Evolutionary conservation across 2,113 vertebrate species (phyloP), one percentile per base, ranked within the genome.

Genomic region (Puntigrus tetrazona): DNA sequence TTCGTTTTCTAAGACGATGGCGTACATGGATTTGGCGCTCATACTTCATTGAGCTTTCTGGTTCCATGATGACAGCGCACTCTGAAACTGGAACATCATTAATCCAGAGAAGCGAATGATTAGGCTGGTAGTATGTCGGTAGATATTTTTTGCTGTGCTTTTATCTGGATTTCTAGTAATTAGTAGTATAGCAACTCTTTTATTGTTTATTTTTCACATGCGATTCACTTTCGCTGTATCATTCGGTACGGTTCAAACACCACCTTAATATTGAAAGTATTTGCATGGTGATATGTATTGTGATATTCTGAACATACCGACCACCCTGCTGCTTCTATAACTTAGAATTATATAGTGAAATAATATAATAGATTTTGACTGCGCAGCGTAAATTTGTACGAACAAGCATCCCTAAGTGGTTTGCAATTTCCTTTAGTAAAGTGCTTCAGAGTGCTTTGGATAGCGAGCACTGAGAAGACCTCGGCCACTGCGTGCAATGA

Each of bases 391-490:
- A 63, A 20, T n/a, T 20, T 34, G n/a, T 34, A 20, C 34, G 52
- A 55, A 55, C 8, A 22, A 22, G 22, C 3, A 3, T 22, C 7
- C n/a, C 7, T 55, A 22, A 55, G 6, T 10, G 22, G 52, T 57
- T n/a, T 57, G 9, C 52, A n/a, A 0, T 2, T 55, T 18, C 22
- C n/a, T n/a, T 61, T 18, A 78, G 13, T 16, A 16, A 38, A 79
- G 25, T 11, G 18, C 78, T 80, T 92, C 88, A 94, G 91, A 85
- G 90, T 81, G 81, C 87, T n/a, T n/a, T 88, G 90, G 76, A 87
- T 91, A 89, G 87, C 90, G 92, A 90, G 89, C 85, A 82, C 89
- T 89, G 88, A 92, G 93, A 92, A n/a, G 90, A 88, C 91, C 91
- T 88, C 87, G n/a, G 47, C 86, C 86, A 89, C 85, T 59, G 92